A percentile compares a stretch with the other conserved stretches of the same genome.
These are phyloP conservation scores for Catharus minimus DNA, from an alignment of 2,113 vertebrate species.

Conservation along the genomic window DNA sequence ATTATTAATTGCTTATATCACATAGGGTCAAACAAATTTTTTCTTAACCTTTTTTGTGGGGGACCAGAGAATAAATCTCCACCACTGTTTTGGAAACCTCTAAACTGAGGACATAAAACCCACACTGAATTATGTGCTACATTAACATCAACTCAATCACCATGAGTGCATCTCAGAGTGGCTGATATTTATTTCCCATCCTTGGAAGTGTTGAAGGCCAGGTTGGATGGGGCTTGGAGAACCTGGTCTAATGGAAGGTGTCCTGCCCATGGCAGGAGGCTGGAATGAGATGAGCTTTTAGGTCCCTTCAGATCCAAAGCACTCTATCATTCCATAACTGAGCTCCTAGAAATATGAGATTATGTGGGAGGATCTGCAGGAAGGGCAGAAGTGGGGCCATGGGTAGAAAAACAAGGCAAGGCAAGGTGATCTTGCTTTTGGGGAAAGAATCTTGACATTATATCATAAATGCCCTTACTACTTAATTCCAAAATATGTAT, in stretches of 20 bases:
- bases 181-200: not conserved
- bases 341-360: not conserved
- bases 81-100: not conserved
- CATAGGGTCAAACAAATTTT: not conserved
- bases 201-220: not conserved
- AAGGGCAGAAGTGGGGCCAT: accelerated
- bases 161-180: accelerated
- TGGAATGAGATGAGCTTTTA: not conserved
- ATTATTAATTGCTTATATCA: not conserved
- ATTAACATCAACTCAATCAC: not conserved
- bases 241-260: not conserved
- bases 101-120: not conserved
- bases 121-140: not conserved
- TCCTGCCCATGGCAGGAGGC: not conserved
- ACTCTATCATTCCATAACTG: not conserved
- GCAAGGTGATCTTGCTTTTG: not conserved
- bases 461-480: not conserved
- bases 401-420: not conserved
- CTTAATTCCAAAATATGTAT: not conserved
- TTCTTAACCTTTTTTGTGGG: not conserved
- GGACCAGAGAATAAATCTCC: not conserved
- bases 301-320: not conserved
- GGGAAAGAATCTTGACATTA: not conserved
- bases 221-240: not conserved
- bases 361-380: not conserved